phyloP scores from a whole-genome alignment of 2,797 vertebrate species.

The Decapterus maruadsi region DNA sequence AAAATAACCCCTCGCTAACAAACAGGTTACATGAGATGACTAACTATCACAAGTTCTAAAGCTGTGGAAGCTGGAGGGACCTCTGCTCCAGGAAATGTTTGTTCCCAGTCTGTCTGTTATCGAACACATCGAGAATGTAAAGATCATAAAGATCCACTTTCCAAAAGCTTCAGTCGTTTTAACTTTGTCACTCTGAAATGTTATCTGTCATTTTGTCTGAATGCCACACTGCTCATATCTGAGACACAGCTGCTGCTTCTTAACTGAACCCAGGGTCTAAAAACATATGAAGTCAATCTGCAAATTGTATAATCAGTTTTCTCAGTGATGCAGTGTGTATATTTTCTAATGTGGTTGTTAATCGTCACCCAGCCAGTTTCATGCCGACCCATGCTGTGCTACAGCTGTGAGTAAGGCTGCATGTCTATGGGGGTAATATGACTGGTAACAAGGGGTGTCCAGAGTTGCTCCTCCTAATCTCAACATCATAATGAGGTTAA shows the following conservation, averaged over 20 bases:
- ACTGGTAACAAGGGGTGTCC: neutral
- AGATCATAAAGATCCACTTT: no score
- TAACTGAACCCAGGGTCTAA: neutral
- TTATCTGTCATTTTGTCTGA: neutral
- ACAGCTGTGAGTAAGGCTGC: neutral
- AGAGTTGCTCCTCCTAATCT: neutral
- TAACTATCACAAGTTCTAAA: neutral
- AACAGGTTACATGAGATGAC: neutral
- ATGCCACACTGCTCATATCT: neutral
- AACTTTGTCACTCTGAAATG: neutral
- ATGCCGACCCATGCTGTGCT: conserved; percentile 1
- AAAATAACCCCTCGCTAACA: neutral
- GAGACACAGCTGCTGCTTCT: neutral
- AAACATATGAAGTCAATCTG: neutral
- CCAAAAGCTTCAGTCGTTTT: neutral
- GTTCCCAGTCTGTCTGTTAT: neutral
- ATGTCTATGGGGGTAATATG: neutral
- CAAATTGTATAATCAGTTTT: neutral
- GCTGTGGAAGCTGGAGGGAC: neutral
- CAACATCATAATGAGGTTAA: neutral
- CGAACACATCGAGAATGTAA: no score
- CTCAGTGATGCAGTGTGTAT: neutral
- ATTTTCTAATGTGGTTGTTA: neutral
- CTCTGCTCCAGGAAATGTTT: neutral
- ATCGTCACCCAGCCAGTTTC: neutral